These are phyloP conservation scores for Scomber japonicus DNA, from an alignment of 2,113 vertebrate species.

Conservation along the genomic window DNA sequence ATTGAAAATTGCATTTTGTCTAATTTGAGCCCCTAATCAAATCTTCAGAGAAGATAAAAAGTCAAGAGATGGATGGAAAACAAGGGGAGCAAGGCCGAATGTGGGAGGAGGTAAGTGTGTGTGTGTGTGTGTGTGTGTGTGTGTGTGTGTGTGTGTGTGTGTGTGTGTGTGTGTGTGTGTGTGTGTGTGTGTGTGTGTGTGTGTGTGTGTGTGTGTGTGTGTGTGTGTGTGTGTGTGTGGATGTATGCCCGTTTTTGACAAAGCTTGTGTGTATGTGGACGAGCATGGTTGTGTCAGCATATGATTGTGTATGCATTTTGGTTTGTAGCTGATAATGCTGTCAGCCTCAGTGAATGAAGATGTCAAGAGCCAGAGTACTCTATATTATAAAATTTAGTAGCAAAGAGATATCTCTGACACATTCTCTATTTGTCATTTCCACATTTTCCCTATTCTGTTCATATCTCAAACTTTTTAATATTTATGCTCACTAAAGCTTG, in stretches of 20 bases:
- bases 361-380: slow-evolving; percentile 48
- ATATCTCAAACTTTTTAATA: neutral
- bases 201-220: too few species aligned
- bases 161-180: neutral
- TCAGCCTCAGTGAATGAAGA: slow-evolving; percentile 50
- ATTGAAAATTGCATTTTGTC: slow-evolving; percentile 58
- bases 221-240: neutral
- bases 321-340: slow-evolving; percentile 52
- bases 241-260: neutral
- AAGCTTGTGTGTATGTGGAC: slow-evolving; percentile 16
- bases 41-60: slow-evolving; percentile 43
- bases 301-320: slow-evolving; percentile 33
- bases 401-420: slow-evolving; percentile 37
- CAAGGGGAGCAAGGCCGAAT: slow-evolving; percentile 1
- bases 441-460: slow-evolving; percentile 18
- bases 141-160: neutral
- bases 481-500: neutral
- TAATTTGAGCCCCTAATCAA: slow-evolving; percentile 62
- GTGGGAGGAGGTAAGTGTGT: slow-evolving; percentile 45
- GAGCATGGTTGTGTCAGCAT: slow-evolving; percentile 36
- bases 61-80: slow-evolving; percentile 43
- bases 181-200: too few species aligned
- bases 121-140: too few species aligned
- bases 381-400: slow-evolving; percentile 35
- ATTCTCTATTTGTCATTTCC: slow-evolving; percentile 33